Base-by-base conservation (phyloP, 2,888 invertebrate species). In the Hedychridium roseum region DNA sequence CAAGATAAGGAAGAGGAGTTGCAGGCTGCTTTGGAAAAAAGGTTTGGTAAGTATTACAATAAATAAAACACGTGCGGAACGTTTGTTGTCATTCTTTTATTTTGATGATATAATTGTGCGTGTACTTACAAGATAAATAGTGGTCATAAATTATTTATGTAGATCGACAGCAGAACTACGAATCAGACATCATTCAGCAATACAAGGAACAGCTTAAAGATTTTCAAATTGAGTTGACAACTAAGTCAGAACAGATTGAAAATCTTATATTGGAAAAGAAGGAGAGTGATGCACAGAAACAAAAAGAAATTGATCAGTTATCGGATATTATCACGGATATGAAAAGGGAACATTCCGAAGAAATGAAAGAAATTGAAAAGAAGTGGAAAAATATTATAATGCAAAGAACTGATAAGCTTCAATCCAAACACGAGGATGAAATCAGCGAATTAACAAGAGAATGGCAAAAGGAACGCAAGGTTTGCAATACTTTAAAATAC, bases 391-490 rank as follows among this genome's bases (percentile, higher is more conserved):
- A 44, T 1, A 43, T 68, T 27, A 9, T 76, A 4, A 68, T 74
- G 20, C 70, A 73, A 17, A 75, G 66, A 54, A 66, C 57, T 9
- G 66, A 64, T 11, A 69, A 70, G 7, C 39, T 76, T 7, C 70
- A 73, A 49, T 56, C 52, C 2, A 73, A 73, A 46, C 73, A 77
- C 20, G 70, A 70, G 17, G 65, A 73, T 18, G 73, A 76, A 44
- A 52, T 76, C 23, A 67, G 59, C 39, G 75, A 71, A 57, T 63
- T 78, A 39, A 79, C 70, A 30, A 75, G 68, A 32, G 79, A 80
- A 52, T 80, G 80, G 80, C 69, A 70, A 38, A 71, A 69, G 31
- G 79, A 80, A 60, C 66, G 78, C 60, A 74, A 71, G 68, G 80
- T 80, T 35, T 35, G 11, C 18, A n/a, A 7, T 16, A 42, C 39